Evolutionary conservation across 2,797 vertebrate species (phyloP).

Genomic region (Acanthurus leucopareius): DNA sequence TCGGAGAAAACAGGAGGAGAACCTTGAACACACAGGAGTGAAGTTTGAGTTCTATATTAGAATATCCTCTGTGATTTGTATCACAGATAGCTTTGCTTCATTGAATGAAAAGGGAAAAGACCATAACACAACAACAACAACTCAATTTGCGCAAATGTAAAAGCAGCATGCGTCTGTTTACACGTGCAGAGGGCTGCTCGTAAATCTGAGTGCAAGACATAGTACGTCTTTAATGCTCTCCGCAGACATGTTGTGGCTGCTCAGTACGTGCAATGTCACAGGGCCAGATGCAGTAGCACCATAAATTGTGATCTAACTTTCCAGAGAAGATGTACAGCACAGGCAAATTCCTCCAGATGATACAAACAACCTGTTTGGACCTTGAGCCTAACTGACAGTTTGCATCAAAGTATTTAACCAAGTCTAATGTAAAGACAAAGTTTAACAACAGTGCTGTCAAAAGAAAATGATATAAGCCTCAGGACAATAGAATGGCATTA

Average conservation of each 20-base stretch:
- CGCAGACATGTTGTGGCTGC: conserved; percentile 81
- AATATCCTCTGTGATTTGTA: not conserved
- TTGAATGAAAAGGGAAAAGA: conserved; percentile 9
- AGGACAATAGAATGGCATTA: too few relatives aligned
- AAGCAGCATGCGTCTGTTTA: conserved; percentile 71
- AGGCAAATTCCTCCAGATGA: conserved; percentile 29
- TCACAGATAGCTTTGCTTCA: not conserved
- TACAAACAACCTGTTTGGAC: conserved; percentile 6
- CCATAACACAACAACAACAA: conserved; percentile 26
- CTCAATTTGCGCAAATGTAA: conserved; percentile 51
- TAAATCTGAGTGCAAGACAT: conserved; percentile 78
- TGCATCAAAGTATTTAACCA: not conserved
- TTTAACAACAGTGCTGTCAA: not conserved
- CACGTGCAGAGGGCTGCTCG: conserved; percentile 60
- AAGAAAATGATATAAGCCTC: not conserved
- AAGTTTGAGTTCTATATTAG: conserved; percentile 3
- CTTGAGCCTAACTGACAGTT: not conserved
- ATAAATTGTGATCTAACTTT: conserved; percentile 74
- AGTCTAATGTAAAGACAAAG: not conserved
- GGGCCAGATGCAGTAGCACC: conserved; percentile 69
- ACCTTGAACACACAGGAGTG: conserved; percentile 1
- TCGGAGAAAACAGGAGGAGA: conserved; percentile 22
- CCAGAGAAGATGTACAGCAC: conserved; percentile 63
- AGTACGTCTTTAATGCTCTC: conserved; percentile 75
- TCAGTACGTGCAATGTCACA: conserved; percentile 63